Conservation (phyloP, 1,140 invertebrate genomes). For the Lordiphosa clarofinis region DNA sequence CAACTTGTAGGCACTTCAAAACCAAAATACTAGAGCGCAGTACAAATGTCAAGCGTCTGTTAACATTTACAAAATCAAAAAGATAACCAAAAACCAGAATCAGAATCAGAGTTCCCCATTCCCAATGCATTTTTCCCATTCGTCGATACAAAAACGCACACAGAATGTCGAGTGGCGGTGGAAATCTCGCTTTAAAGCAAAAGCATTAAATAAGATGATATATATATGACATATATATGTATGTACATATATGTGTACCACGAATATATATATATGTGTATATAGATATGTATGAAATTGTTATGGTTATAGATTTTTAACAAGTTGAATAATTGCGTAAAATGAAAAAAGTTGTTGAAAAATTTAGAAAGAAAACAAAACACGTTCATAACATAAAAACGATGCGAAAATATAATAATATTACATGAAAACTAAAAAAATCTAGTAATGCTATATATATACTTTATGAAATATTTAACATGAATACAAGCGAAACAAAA, state of each 20-base stretch:
- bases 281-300: slow-evolving; percentile 69
- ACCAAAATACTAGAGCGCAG: slow-evolving; percentile 22
- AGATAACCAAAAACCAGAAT: slow-evolving; percentile 26
- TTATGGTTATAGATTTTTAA: slow-evolving; percentile 79
- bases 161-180: slow-evolving; percentile 56
- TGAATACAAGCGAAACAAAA: slow-evolving; percentile 52
- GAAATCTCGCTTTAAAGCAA: slow-evolving; percentile 66
- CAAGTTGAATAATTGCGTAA: slow-evolving; percentile 77
- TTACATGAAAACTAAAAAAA: slow-evolving; percentile 51
- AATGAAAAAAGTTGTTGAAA: slow-evolving; percentile 71
- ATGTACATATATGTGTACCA: slow-evolving; percentile 27
- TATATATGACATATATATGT: slow-evolving; percentile 29
- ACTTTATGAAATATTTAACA: slow-evolving; percentile 77
- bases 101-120: slow-evolving; percentile 14
- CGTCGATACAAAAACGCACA: slow-evolving; percentile 25
- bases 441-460: slow-evolving; percentile 72
- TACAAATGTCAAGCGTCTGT: slow-evolving; percentile 36
- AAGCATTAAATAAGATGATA: slow-evolving; percentile 50
- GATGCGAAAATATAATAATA: slow-evolving; percentile 42
- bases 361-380: slow-evolving; percentile 43
- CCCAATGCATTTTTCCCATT: too few species aligned
- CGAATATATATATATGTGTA: slow-evolving; percentile 51
- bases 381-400: slow-evolving; percentile 59
- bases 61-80: slow-evolving; percentile 34
- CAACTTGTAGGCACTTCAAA: slow-evolving; percentile 32